Evolutionary conservation across 2,797 vertebrate genomes (phyloP), one percentile per base, ranked within the genome.

Genomic region (Cossypha niveicapilla): DNA sequence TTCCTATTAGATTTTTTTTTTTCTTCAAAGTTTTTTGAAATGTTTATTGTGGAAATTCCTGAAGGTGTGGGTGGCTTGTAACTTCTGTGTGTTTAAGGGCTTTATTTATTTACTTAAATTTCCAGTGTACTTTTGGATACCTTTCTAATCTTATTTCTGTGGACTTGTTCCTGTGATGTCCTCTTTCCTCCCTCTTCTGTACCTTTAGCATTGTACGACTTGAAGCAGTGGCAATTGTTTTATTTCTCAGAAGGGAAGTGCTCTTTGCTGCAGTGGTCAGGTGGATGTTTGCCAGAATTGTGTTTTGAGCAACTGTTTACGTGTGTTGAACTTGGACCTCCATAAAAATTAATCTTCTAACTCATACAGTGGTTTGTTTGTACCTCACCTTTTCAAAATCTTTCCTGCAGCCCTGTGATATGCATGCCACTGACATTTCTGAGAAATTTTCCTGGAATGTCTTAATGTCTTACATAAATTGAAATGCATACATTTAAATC

Each of bases 231-330:
- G 67, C 68, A 77, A 62, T 92, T 96, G 81, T 80, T 90, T 76
- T 30, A 42, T 88, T 95, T 86, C 72, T 74, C 62, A 32, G 13
- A 86, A 68, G 56, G 88, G 93, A 93, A 83, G 39, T 86, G 65
- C 50, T 88, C 14, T 81, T 76, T 88, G 81, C 62, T 88, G 68
- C n/a, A 27, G 50, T 54, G 53, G 28, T 85, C 41, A 30, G 67
- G 67, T 90, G 87, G 62, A 78, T 75, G 39, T 67, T 72, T 93
- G 88, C 88, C 90, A 92, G 90, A 88, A 90, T 90, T 80, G 53
- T 92, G 63, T 92, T 95, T 66, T 80, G 70, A 91, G 42, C 54
- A 90, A 28, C 73, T 86, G 62, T 91, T 92, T 56, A 53, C 35
- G 35, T 86, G 9, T 51, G 41, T 39, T 86, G 76, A 94, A 86